Evolutionary conservation across 2,797 vertebrate species (phyloP), one percentile per base, ranked within the genome.

Genomic region (Enteromius fasciolatus): DNA sequence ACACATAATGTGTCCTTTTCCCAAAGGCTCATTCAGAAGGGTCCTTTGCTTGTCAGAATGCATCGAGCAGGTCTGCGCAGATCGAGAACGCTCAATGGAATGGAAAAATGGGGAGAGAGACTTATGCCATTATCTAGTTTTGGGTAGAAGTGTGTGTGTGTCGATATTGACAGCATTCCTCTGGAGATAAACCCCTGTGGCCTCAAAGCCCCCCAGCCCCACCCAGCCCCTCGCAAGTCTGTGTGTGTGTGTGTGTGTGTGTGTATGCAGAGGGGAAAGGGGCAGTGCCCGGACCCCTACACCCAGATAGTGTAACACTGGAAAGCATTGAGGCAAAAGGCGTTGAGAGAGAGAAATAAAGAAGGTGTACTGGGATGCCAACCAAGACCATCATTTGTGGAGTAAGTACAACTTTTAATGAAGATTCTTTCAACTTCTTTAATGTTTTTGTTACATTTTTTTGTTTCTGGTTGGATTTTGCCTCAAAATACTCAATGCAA

Each of bases 111-210:
- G 41, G n/a, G 76, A 78, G 46, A 68, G 31, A 59, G 76, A 48
- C 85, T 64, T 75, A 68, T 88, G 89, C 89, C 86, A 88, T 75
- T 90, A 81, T 86, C 75, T 61, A 80, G 61, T 85, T 89, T 87
- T 89, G 83, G 20, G 57, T 50, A 25, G 68, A 92, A 94, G 92
- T 94, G 92, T 95, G 93, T 88, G 90, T 92, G 90, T 92, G 90
- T 89, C 91, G 94, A 95, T 95, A 95, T 89, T 90, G 89, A 84
- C 92, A 91, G 91, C 92, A 93, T 94, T 95, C 92, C 92, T 92
- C 87, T 85, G 91, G 90, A 94, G 94, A 95, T 95, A 95, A 95
- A 92, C 91, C 90, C 57, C 88, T 83, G 81, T 85, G 84, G 90
- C 87, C 92, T 91, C 91, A 87, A 86, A 86, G 54, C 86, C 91